Evolutionary conservation across 2,888 invertebrate species (phyloP).

Genomic region (Philonicus albiceps): DNA sequence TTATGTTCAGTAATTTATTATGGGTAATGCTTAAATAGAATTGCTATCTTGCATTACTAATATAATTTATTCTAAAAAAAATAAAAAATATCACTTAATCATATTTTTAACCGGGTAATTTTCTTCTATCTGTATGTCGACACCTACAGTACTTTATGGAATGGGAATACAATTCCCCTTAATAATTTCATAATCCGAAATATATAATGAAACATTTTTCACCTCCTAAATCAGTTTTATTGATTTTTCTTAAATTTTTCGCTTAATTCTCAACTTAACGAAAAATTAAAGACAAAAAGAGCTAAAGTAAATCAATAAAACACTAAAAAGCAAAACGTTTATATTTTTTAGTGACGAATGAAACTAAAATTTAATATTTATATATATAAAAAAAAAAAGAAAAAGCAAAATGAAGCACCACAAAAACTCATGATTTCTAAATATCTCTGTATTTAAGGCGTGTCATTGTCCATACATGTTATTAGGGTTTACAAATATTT

Average conservation of each 20-base stretch:
- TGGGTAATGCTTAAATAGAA: too few relatives aligned
- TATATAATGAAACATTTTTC: not conserved
- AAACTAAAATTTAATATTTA: not conserved
- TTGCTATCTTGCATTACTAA: too few relatives aligned
- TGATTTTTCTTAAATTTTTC: not conserved
- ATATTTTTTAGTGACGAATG: not conserved
- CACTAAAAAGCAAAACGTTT: not conserved
- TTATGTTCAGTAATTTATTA: too few relatives aligned
- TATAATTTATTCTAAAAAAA: too few relatives aligned
- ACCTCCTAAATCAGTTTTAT: not conserved
- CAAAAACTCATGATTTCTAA: not conserved
- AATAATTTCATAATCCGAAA: not conserved
- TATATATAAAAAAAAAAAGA: not conserved
- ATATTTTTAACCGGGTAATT: too few relatives aligned
- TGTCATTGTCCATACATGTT: slow-evolving; percentile 50
- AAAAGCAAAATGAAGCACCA: not conserved
- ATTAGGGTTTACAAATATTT: slow-evolving; percentile 44
- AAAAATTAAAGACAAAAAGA: not conserved
- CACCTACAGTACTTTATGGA: not conserved
- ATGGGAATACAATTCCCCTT: not conserved
- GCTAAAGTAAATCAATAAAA: not conserved
- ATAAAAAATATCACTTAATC: too few relatives aligned
- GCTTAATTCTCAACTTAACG: not conserved
- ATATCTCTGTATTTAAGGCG: slow-evolving; percentile 39
- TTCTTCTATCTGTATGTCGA: too few relatives aligned